These are phyloP conservation scores for Slavum lentiscoides DNA, from an alignment of 2,888 invertebrate species.

Conservation along the genomic window DNA sequence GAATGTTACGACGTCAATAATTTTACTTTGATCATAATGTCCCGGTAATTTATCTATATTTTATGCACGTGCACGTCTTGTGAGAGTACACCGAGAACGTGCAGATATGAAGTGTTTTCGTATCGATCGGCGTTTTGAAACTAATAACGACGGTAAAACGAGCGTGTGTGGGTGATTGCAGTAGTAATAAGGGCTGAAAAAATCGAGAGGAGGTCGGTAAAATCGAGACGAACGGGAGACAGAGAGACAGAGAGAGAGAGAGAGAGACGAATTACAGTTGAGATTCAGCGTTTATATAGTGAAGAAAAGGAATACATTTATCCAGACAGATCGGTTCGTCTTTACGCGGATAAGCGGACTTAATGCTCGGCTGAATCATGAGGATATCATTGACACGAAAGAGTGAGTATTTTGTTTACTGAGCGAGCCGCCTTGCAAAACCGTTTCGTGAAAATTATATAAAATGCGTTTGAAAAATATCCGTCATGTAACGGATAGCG, in stretches of 20 bases:
- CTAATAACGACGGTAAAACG: background rate
- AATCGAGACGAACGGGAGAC: background rate
- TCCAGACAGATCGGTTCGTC: slow-evolving; percentile 18
- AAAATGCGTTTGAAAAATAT: background rate
- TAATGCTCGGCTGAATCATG: slow-evolving; percentile 29
- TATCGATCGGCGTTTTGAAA: background rate
- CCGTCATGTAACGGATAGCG: background rate
- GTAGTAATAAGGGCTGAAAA: background rate
- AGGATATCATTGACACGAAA: slow-evolving; percentile 24
- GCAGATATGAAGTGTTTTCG: too few relatives aligned
- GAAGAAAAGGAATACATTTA: slow-evolving; percentile 5
- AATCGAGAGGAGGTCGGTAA: background rate
- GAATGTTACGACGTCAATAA: background rate
- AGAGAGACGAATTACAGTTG: slow-evolving; percentile 16
- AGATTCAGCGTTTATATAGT: background rate
- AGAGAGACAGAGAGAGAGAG: too few relatives aligned
- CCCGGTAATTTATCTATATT: too few relatives aligned
- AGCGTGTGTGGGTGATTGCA: background rate
- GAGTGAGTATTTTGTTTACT: background rate
- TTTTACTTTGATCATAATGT: background rate
- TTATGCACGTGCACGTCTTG: too few relatives aligned
- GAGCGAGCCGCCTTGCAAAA: background rate
- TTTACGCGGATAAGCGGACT: slow-evolving; percentile 11
- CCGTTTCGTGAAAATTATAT: background rate
- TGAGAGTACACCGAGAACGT: background rate